Percentiles rank a stretch among this genome's conserved stretches.
phyloP scores from a whole-genome alignment of 1,140 invertebrate species.

The Zaprionus vittiger region DNA sequence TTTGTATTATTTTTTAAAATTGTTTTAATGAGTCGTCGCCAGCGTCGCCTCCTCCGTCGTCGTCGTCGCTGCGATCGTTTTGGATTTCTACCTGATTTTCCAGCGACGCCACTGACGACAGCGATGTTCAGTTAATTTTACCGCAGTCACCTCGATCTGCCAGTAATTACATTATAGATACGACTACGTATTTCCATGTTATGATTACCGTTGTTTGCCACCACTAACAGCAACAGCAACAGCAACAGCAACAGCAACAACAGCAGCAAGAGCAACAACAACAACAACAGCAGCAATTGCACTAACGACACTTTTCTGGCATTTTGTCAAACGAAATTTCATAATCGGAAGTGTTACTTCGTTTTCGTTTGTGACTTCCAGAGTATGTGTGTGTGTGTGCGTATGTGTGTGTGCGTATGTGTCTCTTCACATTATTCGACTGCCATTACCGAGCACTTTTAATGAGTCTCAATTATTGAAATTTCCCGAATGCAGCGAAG shows the following conservation, averaged over 20 bases:
- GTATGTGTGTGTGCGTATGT: constrained; percentile 13
- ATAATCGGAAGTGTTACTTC: constrained; percentile 77
- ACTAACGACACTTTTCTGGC: constrained; percentile 36
- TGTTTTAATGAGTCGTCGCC: constrained; percentile 77
- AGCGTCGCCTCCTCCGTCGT: constrained; percentile 23
- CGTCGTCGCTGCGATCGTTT: constrained; percentile 55
- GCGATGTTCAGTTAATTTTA: constrained; percentile 63
- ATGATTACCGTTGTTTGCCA: constrained; percentile 64
- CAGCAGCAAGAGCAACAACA: constrained; percentile 20
- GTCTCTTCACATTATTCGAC: constrained; percentile 25
- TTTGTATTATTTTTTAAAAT: constrained; percentile 83
- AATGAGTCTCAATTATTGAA: constrained; percentile 80
- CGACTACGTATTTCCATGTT: constrained; percentile 65
- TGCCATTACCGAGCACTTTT: constrained; percentile 67
- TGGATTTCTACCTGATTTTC: constrained; percentile 64
- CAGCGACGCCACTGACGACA: constrained; percentile 19
- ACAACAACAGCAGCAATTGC: constrained; percentile 18
- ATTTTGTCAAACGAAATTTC: constrained; percentile 78
- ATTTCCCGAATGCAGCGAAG: constrained; percentile 75
- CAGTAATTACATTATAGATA: constrained; percentile 81
- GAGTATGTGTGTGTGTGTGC: constrained; percentile 1
- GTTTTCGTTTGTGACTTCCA: constrained; percentile 6
- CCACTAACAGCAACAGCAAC: constrained; percentile 18
- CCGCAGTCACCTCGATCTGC: constrained; percentile 69
- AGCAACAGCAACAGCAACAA: constrained; percentile 19